Evolutionary conservation across 2,113 vertebrate species (phyloP).

Genomic region (Mormoops blainvillei): DNA sequence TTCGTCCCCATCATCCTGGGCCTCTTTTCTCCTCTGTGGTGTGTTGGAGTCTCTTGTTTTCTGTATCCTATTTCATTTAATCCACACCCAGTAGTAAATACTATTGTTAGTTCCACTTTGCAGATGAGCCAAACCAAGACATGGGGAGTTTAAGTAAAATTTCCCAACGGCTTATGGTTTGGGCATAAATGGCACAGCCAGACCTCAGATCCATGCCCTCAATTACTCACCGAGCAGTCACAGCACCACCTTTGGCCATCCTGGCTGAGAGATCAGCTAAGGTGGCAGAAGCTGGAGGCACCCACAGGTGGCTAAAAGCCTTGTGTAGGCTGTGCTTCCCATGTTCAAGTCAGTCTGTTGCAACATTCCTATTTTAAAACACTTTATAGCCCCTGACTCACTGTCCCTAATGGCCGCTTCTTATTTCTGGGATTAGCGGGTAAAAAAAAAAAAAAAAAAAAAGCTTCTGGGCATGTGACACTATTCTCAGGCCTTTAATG

Average conservation of each 20-base stretch:
- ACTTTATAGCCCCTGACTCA: constrained; percentile 75
- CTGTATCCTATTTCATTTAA: not conserved
- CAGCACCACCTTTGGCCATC: not conserved
- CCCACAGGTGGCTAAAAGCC: not conserved
- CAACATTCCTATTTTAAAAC: constrained; percentile 74
- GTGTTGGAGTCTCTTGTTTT: not conserved
- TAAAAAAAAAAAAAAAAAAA: constrained; percentile 81
- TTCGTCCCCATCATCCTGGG: not conserved
- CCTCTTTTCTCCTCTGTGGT: not conserved
- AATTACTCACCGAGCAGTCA: not conserved
- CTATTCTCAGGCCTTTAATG: constrained; percentile 85
- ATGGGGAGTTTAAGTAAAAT: not conserved
- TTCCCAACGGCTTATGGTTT: not conserved
- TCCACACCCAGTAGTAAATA: not conserved
- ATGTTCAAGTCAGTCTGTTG: constrained; percentile 45
- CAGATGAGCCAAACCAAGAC: not conserved
- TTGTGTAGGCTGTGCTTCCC: constrained; percentile 4
- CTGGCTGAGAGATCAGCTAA: not conserved
- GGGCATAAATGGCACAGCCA: not conserved
- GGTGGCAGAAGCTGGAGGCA: not conserved
- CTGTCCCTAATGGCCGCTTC: constrained; percentile 81
- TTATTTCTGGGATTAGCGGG: constrained; percentile 85
- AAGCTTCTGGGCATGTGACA: constrained; percentile 85
- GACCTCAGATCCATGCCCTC: not conserved
- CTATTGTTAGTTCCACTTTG: not conserved